A percentile compares a stretch with the other conserved stretches of the same genome.
phyloP scores from a whole-genome alignment of 2,797 vertebrate genomes.

The Melanotaenia trifasciata region DNA sequence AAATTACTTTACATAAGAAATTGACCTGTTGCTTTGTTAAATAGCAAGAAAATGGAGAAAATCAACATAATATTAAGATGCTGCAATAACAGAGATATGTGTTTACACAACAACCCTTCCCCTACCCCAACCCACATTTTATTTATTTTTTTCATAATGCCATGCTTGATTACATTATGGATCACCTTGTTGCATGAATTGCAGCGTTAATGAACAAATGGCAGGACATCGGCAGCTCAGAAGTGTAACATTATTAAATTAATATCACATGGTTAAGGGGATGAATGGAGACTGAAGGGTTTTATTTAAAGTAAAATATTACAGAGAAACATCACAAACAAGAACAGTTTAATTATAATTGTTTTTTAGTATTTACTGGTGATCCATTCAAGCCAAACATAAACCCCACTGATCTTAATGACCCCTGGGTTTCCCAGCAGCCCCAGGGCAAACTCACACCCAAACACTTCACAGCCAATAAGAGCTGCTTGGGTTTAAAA shows the following conservation, averaged over 20 bases:
- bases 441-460: neutral
- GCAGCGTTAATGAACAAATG: constrained; percentile 44
- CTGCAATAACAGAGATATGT: constrained; percentile 1
- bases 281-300: constrained; percentile 14
- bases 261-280: constrained; percentile 1
- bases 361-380: neutral
- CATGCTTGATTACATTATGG: constrained; percentile 34
- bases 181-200: constrained; percentile 37
- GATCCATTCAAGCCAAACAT: constrained; percentile 6
- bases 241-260: constrained; percentile 26
- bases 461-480: constrained; percentile 7
- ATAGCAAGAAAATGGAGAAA: no score
- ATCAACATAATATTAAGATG: no score
- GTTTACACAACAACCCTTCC: constrained; percentile 8
- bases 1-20: no score
- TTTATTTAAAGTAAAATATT: constrained; percentile 1
- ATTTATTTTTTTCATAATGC: no score
- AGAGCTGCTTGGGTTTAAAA: constrained; percentile 18
- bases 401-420: constrained; percentile 4
- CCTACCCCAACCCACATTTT: no score
- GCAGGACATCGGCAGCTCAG: constrained; percentile 36
- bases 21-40: no score
- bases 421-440: constrained; percentile 6
- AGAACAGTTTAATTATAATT: neutral
- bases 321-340: constrained; percentile 3